Evolutionary conservation across 2,113 vertebrate genomes (phyloP), one percentile per base, ranked within the genome.

Genomic region (Nymphicus hollandicus): DNA sequence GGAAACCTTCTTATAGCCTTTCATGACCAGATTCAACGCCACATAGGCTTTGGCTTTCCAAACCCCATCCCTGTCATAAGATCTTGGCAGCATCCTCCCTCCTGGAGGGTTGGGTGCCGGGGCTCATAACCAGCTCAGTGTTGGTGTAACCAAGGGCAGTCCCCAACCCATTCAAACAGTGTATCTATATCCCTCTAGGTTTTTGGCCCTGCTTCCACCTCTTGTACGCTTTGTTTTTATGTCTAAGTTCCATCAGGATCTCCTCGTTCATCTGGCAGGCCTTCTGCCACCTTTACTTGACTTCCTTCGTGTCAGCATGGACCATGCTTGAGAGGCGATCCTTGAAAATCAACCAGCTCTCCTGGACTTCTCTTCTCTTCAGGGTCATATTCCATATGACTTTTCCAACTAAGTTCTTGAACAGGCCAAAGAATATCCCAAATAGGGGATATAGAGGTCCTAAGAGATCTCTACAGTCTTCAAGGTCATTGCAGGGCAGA

Each of bases 91-190:
- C 9, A 37, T 33, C 25, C 19, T 3, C 19, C 2, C 1, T 84
- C 19, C 46, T 50, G 4, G 1, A 2, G 0, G 0, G 61, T 29
- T 6, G 4, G 4, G 17, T 65, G 49, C 55, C 47, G 18, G 19
- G 14, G 14, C 5, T 91, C 18, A 27, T 2, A 2, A 28, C 22
- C 60, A 83, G 12, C 24, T 92, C 65, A 58, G 60, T 69, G 17
- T 5, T 63, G 55, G 15, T 50, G 14, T 33, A 71, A 68, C 19
- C 23, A 76, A 35, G 11, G 8, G 31, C 43, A 76, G 6, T 1
- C 25, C 18, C 7, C 16, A 53, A 10, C 28, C 13, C 10, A 61
- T 13, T 76, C 65, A 64, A 35, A n/a, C 18, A 28, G 7, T 27
- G 28, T n/a, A 7, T 77, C 39, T 88, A 4, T 11, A 44, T n/a